Base-by-base conservation (phyloP, 1,140 invertebrate genomes). In the Euura saliciscinereae region DNA sequence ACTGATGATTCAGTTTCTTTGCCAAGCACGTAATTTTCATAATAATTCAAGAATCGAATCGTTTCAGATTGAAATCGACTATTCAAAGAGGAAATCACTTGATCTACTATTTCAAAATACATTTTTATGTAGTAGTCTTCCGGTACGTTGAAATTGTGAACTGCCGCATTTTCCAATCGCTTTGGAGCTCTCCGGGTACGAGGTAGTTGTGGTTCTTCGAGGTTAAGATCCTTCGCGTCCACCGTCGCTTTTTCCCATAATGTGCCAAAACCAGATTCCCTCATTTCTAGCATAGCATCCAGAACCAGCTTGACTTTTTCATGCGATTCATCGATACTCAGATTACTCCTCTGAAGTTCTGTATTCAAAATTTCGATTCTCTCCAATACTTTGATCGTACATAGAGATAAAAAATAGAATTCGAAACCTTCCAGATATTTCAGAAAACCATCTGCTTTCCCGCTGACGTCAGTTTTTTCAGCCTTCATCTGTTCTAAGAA, bases 341-440 rank as follows among this genome's bases (percentile, higher is more conserved):
- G 65, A 65, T 68, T 45, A 44, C 45, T 68, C 10, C n/a, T 73
- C 69, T 76, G 75, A 46, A 76, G 69, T 69, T 73, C 73, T 42
- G 71, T 72, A 59, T 76, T 76, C 59, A 74, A 74, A 51, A 72
- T 66, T 71, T 76, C 75, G 51, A 74, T 68, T n/a, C 65, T 69
- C 71, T 72, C 44, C 46, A 70, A 73, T 65, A 73, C 73, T 72
- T 76, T 68, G 43, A 76, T 74, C 46, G 72, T 72, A 65, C 46
- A 59, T 44, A 65, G 70, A 66, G 71, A 65, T 11, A 66, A 65
- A 44, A 73, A 76, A 28, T 71, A 59, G 45, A 65, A 76, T 6
- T 76, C 75, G 45, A 71, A 76, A 10, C 69, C 69, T 45, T 71
- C 66, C 75, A 70, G 65, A 65, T 66, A 64, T 51, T 73, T 65